A percentile compares a stretch with the other conserved stretches of the same genome.
Conservation (phyloP, 30 jellyfish, hydroid and myxozoan genomes). For the Rhopilema esculentum region DNA sequence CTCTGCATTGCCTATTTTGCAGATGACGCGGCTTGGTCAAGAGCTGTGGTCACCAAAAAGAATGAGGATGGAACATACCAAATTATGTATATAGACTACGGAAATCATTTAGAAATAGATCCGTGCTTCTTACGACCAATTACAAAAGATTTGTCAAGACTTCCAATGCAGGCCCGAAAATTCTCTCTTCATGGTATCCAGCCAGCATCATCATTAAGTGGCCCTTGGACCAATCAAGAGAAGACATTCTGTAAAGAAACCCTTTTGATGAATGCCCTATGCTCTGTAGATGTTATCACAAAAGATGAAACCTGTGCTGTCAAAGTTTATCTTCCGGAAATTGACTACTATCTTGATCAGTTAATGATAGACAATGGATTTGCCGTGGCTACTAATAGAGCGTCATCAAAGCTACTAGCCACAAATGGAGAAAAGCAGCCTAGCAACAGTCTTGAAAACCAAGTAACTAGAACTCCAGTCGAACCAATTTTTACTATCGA, state of each 20-base stretch:
- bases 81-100: constrained; percentile 75
- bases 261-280: constrained; percentile 3
- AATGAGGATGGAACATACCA: constrained; percentile 49
- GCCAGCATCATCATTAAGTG: constrained; percentile 41
- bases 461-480: not conserved
- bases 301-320: constrained; percentile 43
- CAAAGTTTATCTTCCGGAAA: constrained; percentile 29
- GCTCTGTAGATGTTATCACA: constrained; percentile 11
- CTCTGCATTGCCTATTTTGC: constrained; percentile 83
- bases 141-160: constrained; percentile 29
- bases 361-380: constrained; percentile 44
- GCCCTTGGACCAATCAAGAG: constrained; percentile 79
- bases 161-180: constrained; percentile 79
- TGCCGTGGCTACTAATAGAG: constrained; percentile 15
- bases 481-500: not conserved
- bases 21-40: constrained; percentile 74
- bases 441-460: not conserved
- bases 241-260: constrained; percentile 41
- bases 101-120: constrained; percentile 66
- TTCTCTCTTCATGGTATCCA: constrained; percentile 53
- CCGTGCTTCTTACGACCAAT: constrained; percentile 75
- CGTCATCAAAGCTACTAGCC: not conserved
- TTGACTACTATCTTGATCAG: constrained; percentile 20
- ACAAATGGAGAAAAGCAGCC: too few species aligned
- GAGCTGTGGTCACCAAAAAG: constrained; percentile 62